Base-by-base conservation (phyloP, 2,888 invertebrate genomes). In the Agonopterix arenella region DNA sequence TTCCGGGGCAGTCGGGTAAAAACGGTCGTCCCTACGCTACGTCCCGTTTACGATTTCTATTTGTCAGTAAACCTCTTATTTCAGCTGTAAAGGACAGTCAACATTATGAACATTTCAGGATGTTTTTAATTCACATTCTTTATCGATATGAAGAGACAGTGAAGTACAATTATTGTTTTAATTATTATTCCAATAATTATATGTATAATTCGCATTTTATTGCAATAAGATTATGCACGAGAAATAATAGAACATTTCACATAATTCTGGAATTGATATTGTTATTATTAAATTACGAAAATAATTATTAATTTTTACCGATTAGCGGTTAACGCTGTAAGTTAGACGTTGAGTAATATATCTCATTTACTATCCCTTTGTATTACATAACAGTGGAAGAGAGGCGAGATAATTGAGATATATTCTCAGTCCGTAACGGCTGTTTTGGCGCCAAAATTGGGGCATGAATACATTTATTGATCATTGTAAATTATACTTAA, bases 401-500 rank as follows among this genome's bases (percentile, higher is more conserved):
- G 42, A 18, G 16, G 38, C 11, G 16, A 46, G 38, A 46, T 28
- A 11, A 42, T 46, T 38, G 37, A 42, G 42, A 44, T 38, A 46
- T 41, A 51, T 52, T 50, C 45, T 50, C 43, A 46, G 10, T 13
- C 53, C 50, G 53, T 50, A 49, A 53, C 54, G 71, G 65, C 60
- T 58, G 60, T 64, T 61, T 62, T 65, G 66, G 65, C 61, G 58
- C 57, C 59, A 44, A 50, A 43, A 41, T 49, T 50, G 57, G 56
- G 56, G 53, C 58, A 59, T 52, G 59, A 60, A 66, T 74, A 78
- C 72, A 73, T 76, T 76, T 75, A 80, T 74, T 76, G 76, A 79
- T 79, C 76, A 84, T 82, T 85, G 86, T 88, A 88, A 85, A 85
- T 80, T 86, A 86, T 84, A 85, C 83, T 83, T 86, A 88, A 80